phyloP scores from a whole-genome alignment of 2,113 vertebrate species.

The Corythoichthys intestinalis region DNA sequence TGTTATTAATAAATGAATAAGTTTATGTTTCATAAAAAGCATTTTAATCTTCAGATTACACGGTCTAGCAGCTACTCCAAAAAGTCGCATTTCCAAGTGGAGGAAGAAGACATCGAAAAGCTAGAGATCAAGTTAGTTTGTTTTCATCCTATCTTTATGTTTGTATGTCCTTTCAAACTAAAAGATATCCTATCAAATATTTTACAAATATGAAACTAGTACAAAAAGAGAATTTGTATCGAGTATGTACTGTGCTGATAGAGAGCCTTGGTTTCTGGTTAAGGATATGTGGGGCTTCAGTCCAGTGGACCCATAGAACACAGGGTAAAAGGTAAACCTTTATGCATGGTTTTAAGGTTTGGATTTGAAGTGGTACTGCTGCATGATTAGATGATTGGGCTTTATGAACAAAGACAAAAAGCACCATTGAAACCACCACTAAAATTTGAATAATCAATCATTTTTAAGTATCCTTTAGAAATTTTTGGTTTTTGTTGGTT shows the following conservation, averaged over 20 bases:
- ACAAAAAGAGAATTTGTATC: constrained; percentile 35
- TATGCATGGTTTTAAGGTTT: constrained; percentile 63
- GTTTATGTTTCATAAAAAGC: neutral
- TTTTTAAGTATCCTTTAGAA: neutral
- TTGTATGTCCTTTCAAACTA: neutral
- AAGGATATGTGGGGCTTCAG: constrained; percentile 60
- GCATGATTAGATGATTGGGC: constrained; percentile 42
- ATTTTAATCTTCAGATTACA: constrained; percentile 78
- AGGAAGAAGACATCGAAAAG: constrained; percentile 98
- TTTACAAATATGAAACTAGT: neutral
- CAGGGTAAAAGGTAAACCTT: constrained; percentile 67
- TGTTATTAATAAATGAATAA: neutral
- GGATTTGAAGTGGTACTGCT: constrained; percentile 65
- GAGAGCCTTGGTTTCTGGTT: constrained; percentile 64
- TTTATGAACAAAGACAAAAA: constrained; percentile 33
- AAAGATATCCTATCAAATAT: neutral
- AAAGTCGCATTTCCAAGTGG: constrained; percentile 93
- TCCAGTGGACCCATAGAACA: constrained; percentile 60
- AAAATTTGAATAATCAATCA: neutral
- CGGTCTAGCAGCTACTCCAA: constrained; percentile 92
- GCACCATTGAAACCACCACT: constrained; percentile 11
- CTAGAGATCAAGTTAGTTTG: constrained; percentile 89
- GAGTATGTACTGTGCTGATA: constrained; percentile 61
- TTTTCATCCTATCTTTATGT: neutral
- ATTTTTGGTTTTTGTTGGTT: constrained; percentile 13